Evolutionary conservation across 2,797 vertebrate genomes (phyloP).

Genomic region (Dicrostonyx torquatus): DNA sequence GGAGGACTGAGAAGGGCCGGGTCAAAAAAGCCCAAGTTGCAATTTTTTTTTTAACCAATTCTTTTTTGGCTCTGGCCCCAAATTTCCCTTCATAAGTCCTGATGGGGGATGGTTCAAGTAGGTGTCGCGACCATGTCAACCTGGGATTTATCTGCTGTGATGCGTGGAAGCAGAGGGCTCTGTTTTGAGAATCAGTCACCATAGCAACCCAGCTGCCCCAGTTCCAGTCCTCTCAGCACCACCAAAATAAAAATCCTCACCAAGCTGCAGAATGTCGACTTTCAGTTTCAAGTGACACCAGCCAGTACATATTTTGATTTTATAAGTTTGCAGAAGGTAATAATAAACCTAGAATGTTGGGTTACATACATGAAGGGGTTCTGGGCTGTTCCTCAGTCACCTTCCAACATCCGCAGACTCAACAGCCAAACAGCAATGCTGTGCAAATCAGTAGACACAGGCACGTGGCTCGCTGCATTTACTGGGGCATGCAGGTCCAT

Average conservation of each 20-base stretch:
- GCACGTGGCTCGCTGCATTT: neutral
- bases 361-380: neutral
- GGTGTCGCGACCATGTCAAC: conserved; percentile 11
- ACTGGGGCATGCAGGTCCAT: neutral
- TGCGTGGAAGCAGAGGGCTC: conserved; percentile 66
- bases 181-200: conserved; percentile 79
- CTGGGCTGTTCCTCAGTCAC: neutral
- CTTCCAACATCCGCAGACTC: neutral
- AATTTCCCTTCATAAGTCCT: conserved; percentile 53
- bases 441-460: conserved; percentile 15
- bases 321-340: conserved; percentile 39
- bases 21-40: neutral
- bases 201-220: conserved; percentile 75
- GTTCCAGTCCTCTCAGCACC: conserved; percentile 67
- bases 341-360: neutral
- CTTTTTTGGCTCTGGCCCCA: conserved; percentile 42
- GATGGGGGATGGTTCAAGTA: neutral
- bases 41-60: neutral
- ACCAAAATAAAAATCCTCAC: conserved; percentile 75
- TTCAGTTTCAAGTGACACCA: conserved; percentile 55
- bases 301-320: conserved; percentile 53
- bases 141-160: conserved; percentile 57
- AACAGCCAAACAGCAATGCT: conserved; percentile 27
- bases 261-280: neutral
- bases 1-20: neutral